phyloP scores from a whole-genome alignment of 2,113 vertebrate species.

The Sprattus sprattus region DNA sequence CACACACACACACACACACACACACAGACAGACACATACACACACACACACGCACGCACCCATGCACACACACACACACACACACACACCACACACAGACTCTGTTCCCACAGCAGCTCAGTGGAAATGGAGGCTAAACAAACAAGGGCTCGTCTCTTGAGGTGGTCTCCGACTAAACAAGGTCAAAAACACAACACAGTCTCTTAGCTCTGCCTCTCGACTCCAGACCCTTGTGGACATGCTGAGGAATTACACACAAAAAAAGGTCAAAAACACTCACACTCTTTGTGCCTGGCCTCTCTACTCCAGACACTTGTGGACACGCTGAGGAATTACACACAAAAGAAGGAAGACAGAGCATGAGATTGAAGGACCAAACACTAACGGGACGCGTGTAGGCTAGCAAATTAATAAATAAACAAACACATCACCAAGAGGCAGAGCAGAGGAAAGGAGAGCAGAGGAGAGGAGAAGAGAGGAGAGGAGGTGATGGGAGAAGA shows the following conservation, averaged over 20 bases:
- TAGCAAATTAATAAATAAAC: no score
- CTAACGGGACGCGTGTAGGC: no score
- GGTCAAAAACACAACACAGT: conserved; percentile 51
- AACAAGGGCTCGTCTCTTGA: conserved; percentile 53
- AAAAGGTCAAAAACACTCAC: conserved; percentile 54
- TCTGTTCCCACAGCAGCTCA: conserved; percentile 36
- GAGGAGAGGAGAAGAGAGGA: no score
- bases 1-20: no score
- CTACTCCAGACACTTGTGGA: conserved; percentile 43
- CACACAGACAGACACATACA: no score
- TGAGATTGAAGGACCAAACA: no score
- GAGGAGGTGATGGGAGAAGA: background rate
- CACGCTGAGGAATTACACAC: background rate
- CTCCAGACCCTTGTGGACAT: conserved; percentile 41
- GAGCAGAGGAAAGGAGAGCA: no score
- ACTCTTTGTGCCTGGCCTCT: conserved; percentile 36
- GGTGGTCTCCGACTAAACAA: conserved; percentile 56
- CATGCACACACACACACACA: no score
- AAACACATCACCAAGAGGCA: no score
- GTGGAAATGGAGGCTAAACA: conserved; percentile 57
- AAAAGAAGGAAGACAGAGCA: background rate
- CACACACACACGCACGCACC: no score
- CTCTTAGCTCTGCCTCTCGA: conserved; percentile 31
- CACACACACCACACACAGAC: no score
- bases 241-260: background rate